phyloP scores from a whole-genome alignment of 2,113 vertebrate genomes.

The Phainopepla nitens region DNA sequence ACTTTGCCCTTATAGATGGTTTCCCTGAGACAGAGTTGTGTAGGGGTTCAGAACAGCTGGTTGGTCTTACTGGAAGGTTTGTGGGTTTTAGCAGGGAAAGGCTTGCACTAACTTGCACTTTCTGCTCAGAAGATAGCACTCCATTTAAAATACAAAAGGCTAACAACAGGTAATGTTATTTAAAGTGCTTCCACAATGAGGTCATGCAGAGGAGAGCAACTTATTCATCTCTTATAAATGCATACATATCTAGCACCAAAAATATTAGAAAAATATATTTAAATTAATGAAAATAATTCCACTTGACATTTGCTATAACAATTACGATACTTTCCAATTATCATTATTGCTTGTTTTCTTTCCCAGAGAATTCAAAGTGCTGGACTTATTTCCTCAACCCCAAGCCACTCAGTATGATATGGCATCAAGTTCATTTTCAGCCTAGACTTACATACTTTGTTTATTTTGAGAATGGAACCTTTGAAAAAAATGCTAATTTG shows the following conservation, averaged over 20 bases:
- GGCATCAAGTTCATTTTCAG: not conserved
- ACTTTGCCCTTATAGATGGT: not conserved
- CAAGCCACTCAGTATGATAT: not conserved
- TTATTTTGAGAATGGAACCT: not conserved
- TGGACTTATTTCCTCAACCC: not conserved
- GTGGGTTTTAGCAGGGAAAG: not conserved
- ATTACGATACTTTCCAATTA: constrained; percentile 5
- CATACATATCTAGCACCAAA: not conserved
- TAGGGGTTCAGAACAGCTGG: not conserved
- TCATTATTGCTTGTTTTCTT: constrained; percentile 18
- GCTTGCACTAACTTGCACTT: not conserved
- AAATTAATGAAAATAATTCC: constrained; percentile 2
- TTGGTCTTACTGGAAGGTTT: not conserved
- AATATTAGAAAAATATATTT: not conserved
- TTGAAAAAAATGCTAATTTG: not conserved
- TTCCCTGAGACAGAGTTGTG: not conserved
- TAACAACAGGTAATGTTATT: not conserved
- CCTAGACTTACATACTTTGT: not conserved
- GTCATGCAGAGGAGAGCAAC: not conserved
- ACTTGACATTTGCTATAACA: constrained; percentile 44
- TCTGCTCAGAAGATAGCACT: not conserved
- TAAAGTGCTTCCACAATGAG: not conserved
- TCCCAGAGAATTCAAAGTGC: not conserved
- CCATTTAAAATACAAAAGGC: not conserved
- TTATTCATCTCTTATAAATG: not conserved